Evolutionary conservation across 2,888 invertebrate genomes (phyloP), one percentile per base, ranked within the genome.

Genomic region (Perizoma flavofasciatum): DNA sequence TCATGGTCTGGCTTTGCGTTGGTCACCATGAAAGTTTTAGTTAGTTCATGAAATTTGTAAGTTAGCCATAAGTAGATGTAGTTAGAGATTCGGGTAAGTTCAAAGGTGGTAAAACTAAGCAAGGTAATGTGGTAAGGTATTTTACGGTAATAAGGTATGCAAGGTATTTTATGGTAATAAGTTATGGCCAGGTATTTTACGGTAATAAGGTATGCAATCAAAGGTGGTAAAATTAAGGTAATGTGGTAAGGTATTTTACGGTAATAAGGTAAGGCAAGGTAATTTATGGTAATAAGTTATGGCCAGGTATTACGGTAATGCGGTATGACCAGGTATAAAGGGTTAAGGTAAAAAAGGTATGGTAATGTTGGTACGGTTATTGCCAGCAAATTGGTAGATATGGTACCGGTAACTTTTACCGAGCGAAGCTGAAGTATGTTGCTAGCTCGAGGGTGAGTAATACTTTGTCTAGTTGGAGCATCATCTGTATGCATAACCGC

Each of bases 1-100:
- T 61, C 60, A 64, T 65, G 68, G 73, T 73, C 68, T 49, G 8
- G 9, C 50, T 43, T 46, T 5, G 11, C 10, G 22, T 47, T 6
- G 9, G 43, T 52, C 22, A 74, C 81, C 80, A 70, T 73, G 53
- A 48, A 58, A 61, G 75, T 75, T 68, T 4, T 62, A 46, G 45
- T 68, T 85, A 84, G 75, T 7, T 55, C 80, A 88, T 91, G 91
- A 87, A 88, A 89, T 91, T 90, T 89, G 82, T 91, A 91, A 63
- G 63, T 71, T 73, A 73, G 69, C 22, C 44, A 4, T 71, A 71
- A 67, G 69, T 69, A 75, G 70, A 50, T n/a, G 37, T 57, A 57
- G 57, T 37, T 54, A 39, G 53, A 8, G 49, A 44, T 45, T 55
- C 57, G 22, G 54, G 61, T 61, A 61, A 61, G 61, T 61, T 56